Evolutionary conservation across 2,888 invertebrate species (phyloP).

Genomic region (Eristalis intricaria): DNA sequence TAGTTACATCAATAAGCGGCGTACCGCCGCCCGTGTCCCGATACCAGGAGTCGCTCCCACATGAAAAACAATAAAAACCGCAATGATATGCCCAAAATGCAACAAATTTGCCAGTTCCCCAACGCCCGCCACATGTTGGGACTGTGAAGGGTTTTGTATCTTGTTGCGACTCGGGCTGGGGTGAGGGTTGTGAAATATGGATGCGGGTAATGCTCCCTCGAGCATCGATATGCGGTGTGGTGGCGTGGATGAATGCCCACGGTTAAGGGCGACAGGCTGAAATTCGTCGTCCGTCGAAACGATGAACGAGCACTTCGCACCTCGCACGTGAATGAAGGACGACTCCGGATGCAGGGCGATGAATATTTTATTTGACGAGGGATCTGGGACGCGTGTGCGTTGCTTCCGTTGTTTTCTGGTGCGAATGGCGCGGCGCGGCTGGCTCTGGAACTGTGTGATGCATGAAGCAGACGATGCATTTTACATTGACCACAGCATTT

Average conservation of each 20-base stretch:
- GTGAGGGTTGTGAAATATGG: background rate
- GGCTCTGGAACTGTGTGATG: no score
- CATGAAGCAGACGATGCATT: no score
- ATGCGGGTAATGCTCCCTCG: background rate
- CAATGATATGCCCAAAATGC: constrained; percentile 38
- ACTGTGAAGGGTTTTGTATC: background rate
- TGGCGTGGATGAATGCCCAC: background rate
- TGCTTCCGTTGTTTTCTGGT: no score
- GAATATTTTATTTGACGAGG: background rate
- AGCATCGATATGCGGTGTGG: background rate
- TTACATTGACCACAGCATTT: no score
- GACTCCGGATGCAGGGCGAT: background rate
- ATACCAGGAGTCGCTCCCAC: background rate
- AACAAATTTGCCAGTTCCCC: constrained; percentile 9
- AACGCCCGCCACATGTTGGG: background rate
- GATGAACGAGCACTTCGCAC: background rate
- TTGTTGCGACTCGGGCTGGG: no score
- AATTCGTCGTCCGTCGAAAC: background rate
- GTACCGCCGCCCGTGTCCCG: background rate
- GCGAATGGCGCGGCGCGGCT: no score
- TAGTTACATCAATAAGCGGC: constrained; percentile 66
- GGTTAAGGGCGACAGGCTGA: background rate
- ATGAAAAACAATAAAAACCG: constrained; percentile 35
- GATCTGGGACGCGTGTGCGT: background rate
- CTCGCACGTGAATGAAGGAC: background rate